Conservation (phyloP, 1,140 invertebrate genomes). For the Trachymyrmex septentrionalis region DNA sequence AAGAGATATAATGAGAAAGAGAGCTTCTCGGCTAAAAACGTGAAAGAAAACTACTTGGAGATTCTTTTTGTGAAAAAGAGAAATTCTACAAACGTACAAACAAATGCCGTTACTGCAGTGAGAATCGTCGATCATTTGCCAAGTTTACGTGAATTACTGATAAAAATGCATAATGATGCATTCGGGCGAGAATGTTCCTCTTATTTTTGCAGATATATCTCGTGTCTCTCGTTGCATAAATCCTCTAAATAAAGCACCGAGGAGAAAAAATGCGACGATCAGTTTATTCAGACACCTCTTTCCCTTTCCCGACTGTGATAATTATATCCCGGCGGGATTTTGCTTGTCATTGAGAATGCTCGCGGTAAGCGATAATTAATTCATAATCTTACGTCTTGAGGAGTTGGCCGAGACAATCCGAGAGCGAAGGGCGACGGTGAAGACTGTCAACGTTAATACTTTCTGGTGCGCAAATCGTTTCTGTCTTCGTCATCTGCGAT, state of each 20-base stretch:
- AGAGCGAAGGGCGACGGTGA: not conserved
- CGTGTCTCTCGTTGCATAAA: not conserved
- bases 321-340: conserved; percentile 61
- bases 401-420: conserved; percentile 63
- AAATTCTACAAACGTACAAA: not conserved
- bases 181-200: not conserved
- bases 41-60: not conserved
- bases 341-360: conserved; percentile 68
- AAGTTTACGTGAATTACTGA: not conserved
- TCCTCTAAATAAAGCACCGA: conserved; percentile 17
- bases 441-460: conserved; percentile 75
- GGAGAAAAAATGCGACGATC: conserved; percentile 47
- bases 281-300: conserved; percentile 61
- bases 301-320: conserved; percentile 35
- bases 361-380: conserved; percentile 70
- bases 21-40: not conserved
- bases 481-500: conserved; percentile 73
- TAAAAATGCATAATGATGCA: conserved; percentile 7
- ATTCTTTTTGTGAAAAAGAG: not conserved
- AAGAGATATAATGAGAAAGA: not conserved
- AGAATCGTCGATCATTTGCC: conserved; percentile 27
- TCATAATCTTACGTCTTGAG: conserved; percentile 67
- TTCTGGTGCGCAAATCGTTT: conserved; percentile 66
- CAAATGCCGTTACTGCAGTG: not conserved
- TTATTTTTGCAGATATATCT: conserved; percentile 14